phyloP scores from a whole-genome alignment of 2,113 vertebrate species.

The Felis chaus region DNA sequence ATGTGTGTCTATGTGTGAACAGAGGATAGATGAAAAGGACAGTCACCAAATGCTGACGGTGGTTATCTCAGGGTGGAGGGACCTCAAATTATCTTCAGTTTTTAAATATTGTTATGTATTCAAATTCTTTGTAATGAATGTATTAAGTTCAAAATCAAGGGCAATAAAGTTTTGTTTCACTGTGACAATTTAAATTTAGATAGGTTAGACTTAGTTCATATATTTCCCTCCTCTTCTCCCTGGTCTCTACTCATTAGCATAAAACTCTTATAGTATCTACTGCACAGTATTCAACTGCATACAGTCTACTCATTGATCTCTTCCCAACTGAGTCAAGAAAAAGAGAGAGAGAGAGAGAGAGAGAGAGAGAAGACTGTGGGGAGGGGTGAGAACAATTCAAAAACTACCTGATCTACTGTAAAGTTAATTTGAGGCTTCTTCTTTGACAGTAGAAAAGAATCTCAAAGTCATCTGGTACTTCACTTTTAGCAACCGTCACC shows the following conservation, averaged over 20 bases:
- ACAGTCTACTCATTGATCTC: not conserved
- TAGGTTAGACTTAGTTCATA: not conserved
- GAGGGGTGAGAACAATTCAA: not conserved
- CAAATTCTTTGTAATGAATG: not conserved
- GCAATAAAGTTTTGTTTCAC: not conserved
- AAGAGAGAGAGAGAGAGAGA: not conserved
- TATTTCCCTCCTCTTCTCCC: not conserved
- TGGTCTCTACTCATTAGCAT: not conserved
- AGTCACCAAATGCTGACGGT: not conserved
- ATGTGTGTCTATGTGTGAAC: not conserved
- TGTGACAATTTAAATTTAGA: not conserved
- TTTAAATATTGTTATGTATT: not conserved
- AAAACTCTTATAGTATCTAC: not conserved
- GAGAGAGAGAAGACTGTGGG: not conserved
- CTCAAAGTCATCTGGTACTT: conserved; percentile 12
- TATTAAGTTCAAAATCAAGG: not conserved
- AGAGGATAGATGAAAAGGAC: not conserved
- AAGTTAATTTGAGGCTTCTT: not conserved
- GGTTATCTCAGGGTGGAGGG: not conserved
- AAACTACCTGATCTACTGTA: not conserved
- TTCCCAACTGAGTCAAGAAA: not conserved
- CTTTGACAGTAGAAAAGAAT: not conserved
- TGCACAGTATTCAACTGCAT: not conserved
- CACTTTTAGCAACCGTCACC: conserved; percentile 31
- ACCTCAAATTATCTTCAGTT: not conserved